These are phyloP conservation scores for Lissonota sp. DNA, from an alignment of 2,888 invertebrate genomes.

Conservation along the genomic window DNA sequence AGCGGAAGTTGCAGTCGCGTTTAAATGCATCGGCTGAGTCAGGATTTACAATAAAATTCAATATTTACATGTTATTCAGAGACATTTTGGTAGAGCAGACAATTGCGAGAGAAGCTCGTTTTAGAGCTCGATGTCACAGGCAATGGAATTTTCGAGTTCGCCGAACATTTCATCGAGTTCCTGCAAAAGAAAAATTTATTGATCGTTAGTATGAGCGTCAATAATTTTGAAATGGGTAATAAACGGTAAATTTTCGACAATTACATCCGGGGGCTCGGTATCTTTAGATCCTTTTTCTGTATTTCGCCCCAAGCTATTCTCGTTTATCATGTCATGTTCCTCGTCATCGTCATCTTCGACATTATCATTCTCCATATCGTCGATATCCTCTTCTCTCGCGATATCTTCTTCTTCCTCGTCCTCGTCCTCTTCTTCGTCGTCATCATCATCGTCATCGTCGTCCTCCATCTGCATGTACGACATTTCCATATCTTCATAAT, in stretches of 20 bases:
- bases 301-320: constrained; percentile 61
- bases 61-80: constrained; percentile 73
- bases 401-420: constrained; percentile 73
- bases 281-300: constrained; percentile 66
- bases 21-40: constrained; percentile 39
- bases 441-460: constrained; percentile 73
- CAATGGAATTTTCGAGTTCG: constrained; percentile 75
- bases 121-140: constrained; percentile 77
- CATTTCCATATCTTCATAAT: constrained; percentile 80
- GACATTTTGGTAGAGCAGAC: constrained; percentile 6
- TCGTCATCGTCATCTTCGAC: constrained; percentile 72
- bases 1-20: constrained; percentile 17
- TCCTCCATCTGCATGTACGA: constrained; percentile 73
- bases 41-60: constrained; percentile 56
- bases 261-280: constrained; percentile 77
- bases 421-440: constrained; percentile 74
- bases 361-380: constrained; percentile 71
- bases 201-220: not conserved
- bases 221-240: not conserved
- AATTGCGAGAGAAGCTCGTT: constrained; percentile 7
- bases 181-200: constrained; percentile 63
- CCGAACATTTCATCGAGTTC: constrained; percentile 79
- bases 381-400: constrained; percentile 69
- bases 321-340: constrained; percentile 70
- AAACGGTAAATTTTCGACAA: constrained; percentile 47